phyloP scores from a whole-genome alignment of 1,140 invertebrate species.

The Harlomillsia oculata region DNA sequence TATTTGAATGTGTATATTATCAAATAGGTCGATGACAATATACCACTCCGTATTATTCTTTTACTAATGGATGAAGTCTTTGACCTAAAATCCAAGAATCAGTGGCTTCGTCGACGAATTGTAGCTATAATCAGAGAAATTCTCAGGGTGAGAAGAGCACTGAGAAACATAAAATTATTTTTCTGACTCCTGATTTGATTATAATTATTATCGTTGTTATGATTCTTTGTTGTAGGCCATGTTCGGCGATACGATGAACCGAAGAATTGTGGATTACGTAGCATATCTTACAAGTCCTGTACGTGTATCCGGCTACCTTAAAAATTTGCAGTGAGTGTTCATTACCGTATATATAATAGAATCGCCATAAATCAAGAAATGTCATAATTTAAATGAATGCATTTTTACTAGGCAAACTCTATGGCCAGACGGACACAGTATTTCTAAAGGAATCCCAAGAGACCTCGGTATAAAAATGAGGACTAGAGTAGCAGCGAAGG shows the following conservation, averaged over 20 bases:
- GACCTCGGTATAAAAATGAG: constrained; percentile 63
- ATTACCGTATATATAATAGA: background rate
- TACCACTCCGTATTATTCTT: constrained; percentile 74
- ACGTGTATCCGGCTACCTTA: constrained; percentile 79
- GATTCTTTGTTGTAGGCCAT: constrained; percentile 46
- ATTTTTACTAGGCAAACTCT: constrained; percentile 54
- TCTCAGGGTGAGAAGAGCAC: constrained; percentile 48
- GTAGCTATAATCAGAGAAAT: constrained; percentile 69
- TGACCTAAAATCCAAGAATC: constrained; percentile 73
- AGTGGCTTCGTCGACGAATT: constrained; percentile 74
- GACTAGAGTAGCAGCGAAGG: constrained; percentile 74
- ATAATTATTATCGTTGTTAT: background rate
- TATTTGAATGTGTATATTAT: background rate
- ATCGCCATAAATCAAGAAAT: background rate
- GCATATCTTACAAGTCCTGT: constrained; percentile 78
- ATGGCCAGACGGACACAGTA: constrained; percentile 64
- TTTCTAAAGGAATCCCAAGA: constrained; percentile 51
- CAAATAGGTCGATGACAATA: constrained; percentile 62
- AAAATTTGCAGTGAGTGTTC: constrained; percentile 64
- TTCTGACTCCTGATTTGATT: background rate
- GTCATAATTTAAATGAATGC: background rate
- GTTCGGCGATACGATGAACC: constrained; percentile 75
- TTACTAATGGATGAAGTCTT: constrained; percentile 85
- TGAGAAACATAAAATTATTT: constrained; percentile 45
- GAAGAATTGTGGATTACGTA: constrained; percentile 83